phyloP scores from a whole-genome alignment of 2,888 invertebrate genomes.

The Sthenelais limicola region DNA sequence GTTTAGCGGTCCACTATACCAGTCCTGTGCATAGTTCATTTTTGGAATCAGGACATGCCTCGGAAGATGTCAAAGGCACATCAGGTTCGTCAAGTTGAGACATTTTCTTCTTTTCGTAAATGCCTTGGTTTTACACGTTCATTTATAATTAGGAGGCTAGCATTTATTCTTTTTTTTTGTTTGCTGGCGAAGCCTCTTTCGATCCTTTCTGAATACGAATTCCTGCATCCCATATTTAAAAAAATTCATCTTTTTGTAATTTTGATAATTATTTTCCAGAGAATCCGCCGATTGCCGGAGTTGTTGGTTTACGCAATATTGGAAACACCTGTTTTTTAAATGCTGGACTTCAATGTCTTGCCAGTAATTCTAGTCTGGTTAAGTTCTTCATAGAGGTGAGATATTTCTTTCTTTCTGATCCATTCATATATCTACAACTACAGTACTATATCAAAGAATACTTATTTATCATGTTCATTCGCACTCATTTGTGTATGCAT shows the following conservation, averaged over 20 bases:
- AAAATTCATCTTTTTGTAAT: not conserved
- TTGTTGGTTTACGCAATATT: slow-evolving; percentile 83
- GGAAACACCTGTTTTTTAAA: slow-evolving; percentile 95
- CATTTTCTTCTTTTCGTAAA: no score
- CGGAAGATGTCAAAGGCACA: not conserved
- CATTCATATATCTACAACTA: no score
- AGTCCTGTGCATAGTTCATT: slow-evolving; percentile 35
- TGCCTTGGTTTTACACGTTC: no score
- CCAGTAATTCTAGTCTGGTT: slow-evolving; percentile 79
- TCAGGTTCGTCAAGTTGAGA: not conserved
- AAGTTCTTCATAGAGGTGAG: slow-evolving; percentile 73
- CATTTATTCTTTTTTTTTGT: no score
- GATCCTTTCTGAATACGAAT: not conserved
- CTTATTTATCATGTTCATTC: no score
- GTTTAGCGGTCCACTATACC: slow-evolving; percentile 36
- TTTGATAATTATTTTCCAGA: slow-evolving; percentile 51
- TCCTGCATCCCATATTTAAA: not conserved
- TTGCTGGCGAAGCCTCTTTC: not conserved
- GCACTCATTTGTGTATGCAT: no score
- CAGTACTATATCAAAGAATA: no score
- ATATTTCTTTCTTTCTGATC: not conserved
- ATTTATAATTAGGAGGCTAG: no score
- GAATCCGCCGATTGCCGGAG: slow-evolving; percentile 70
- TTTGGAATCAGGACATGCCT: not conserved
- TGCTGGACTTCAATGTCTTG: slow-evolving; percentile 86